Base-by-base conservation (phyloP, 1,140 invertebrate species). In the Pogonomyrmex californicus region DNA sequence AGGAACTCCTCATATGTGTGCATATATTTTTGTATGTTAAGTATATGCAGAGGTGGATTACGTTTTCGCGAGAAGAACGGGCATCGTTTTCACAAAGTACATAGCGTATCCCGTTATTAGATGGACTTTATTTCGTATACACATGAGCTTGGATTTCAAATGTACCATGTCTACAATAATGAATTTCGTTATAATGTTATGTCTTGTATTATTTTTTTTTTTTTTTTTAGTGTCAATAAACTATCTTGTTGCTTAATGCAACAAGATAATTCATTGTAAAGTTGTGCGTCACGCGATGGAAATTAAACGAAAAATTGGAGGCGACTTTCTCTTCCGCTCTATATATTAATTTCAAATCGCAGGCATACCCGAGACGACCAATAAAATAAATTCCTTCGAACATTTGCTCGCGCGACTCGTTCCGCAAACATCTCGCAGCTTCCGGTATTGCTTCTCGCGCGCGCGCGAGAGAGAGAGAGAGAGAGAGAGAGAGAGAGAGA, bases 21-120 rank as follows among this genome's bases (percentile, higher is more conserved):
- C n/a, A 75, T 83, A 73, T 75, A 36, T 83, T 75, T 83, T 73
- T 49, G 17, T 14, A 62, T 12, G 68, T n/a, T 83, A 83, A 83
- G n/a, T 60, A 51, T 10, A 7, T 73, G 79, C 54, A 2, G 1
- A 56, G 38, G 5, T 56, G 17, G n/a, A 79, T 68, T 33, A 44
- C 14, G 47, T 49, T n/a, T 33, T 6, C n/a, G n/a, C n/a, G n/a
- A n/a, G 23, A 30, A 4, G 1, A 1, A 14, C 12, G 3, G 41
- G 17, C 12, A 49, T 44, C 47, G 12, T 70, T 68, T 41, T 70
- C 49, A 44, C 70, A 71, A 17, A 56, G 23, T 41, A 56, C 23
- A 12, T 36, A n/a, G n/a, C 33, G n/a, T 68, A 49, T 14, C 6
- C 7, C 30, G 14, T 7, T 36, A 36, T 60, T n/a, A 56, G 30